Percentiles rank a stretch among this genome's conserved stretches.
phyloP scores from a whole-genome alignment of 2,888 invertebrate species.

The Lycaena phlaeas region DNA sequence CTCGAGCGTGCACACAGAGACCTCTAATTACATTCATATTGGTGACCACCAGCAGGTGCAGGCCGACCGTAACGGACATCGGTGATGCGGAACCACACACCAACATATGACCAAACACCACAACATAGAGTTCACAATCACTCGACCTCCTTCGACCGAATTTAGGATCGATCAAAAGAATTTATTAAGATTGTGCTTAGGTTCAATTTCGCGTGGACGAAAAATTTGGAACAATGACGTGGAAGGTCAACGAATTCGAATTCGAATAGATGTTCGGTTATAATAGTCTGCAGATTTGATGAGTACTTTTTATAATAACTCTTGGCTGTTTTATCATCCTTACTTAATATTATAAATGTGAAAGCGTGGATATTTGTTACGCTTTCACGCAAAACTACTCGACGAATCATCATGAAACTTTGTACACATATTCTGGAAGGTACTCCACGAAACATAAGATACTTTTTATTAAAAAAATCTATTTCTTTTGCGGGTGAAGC shows the following conservation, averaged over 20 bases:
- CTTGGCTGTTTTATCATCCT: not conserved
- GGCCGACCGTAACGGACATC: slow-evolving; percentile 51
- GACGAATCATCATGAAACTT: no score
- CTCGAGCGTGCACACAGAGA: slow-evolving; percentile 29
- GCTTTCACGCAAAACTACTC: no score
- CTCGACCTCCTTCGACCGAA: not conserved
- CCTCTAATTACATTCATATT: slow-evolving; percentile 66
- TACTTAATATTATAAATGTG: no score
- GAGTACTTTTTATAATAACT: not conserved
- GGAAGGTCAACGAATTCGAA: slow-evolving; percentile 63
- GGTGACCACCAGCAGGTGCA: slow-evolving; percentile 63
- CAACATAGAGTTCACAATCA: slow-evolving; percentile 23
- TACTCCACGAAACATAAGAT: no score
- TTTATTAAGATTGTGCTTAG: slow-evolving; percentile 36
- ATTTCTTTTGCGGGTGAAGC: no score
- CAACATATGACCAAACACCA: slow-evolving; percentile 11
- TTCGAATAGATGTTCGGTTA: slow-evolving; percentile 45
- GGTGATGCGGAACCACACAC: slow-evolving; percentile 37
- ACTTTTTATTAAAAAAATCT: no score
- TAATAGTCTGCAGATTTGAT: slow-evolving; percentile 22
- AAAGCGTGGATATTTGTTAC: no score
- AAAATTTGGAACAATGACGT: slow-evolving; percentile 41
- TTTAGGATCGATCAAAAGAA: slow-evolving; percentile 35
- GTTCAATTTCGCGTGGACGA: slow-evolving; percentile 32
- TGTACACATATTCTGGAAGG: no score